Evolutionary conservation across 2,888 invertebrate genomes (phyloP).

Genomic region (Mesorhabditis spiculigera): DNA sequence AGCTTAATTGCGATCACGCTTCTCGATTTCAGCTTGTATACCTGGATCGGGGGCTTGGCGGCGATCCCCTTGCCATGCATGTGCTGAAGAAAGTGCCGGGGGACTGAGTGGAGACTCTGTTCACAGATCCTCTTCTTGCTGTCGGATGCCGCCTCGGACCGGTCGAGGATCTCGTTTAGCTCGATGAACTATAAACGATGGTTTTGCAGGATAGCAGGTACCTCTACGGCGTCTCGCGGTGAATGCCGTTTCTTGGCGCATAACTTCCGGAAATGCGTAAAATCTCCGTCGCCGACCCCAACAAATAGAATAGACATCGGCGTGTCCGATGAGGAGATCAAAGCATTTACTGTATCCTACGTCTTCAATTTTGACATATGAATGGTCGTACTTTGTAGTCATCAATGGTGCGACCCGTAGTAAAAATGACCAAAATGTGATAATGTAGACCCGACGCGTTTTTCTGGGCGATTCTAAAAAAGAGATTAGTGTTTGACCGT

Average conservation of each 20-base stretch:
- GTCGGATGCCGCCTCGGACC: slow-evolving; percentile 26
- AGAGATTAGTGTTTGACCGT: not conserved
- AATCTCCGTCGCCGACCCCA: slow-evolving; percentile 48
- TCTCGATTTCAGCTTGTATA: not conserved
- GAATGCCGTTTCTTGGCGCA: slow-evolving; percentile 24
- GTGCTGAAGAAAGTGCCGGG: slow-evolving; percentile 36
- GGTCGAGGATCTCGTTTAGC: slow-evolving; percentile 30
- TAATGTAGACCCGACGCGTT: slow-evolving; percentile 44
- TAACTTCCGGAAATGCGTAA: slow-evolving; percentile 29
- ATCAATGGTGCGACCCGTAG: slow-evolving; percentile 45
- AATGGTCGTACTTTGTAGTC: slow-evolving; percentile 23
- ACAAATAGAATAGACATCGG: slow-evolving; percentile 53
- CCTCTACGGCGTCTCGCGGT: slow-evolving; percentile 26
- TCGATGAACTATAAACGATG: slow-evolving; percentile 23
- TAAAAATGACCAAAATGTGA: slow-evolving; percentile 48
- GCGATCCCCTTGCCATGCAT: slow-evolving; percentile 39
- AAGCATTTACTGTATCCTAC: slow-evolving; percentile 39
- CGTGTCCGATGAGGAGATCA: slow-evolving; percentile 47
- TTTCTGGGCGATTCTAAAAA: slow-evolving; percentile 32
- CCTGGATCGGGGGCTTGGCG: slow-evolving; percentile 44
- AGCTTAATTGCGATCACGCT: no score
- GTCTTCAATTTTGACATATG: not conserved
- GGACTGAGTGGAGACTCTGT: slow-evolving; percentile 26
- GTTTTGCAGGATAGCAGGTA: not conserved
- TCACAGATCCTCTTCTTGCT: slow-evolving; percentile 33